Conservation (phyloP, 2,113 vertebrate species). For the Oncorhynchus clarkii region DNA sequence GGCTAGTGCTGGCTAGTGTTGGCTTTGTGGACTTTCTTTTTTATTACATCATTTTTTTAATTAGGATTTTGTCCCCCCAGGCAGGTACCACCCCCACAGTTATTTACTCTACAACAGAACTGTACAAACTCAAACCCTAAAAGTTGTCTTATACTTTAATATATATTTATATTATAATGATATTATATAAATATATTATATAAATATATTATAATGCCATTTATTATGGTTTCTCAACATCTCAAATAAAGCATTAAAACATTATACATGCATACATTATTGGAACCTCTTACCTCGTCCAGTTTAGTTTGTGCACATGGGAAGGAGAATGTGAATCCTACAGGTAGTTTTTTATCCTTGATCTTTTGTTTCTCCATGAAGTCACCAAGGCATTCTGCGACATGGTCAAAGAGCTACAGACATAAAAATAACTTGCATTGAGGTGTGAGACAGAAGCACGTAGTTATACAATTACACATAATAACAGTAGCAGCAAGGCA, state of each 20-base stretch:
- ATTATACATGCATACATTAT: background rate
- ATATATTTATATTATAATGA: background rate
- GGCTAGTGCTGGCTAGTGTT: too few species aligned
- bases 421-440: conserved; percentile 3
- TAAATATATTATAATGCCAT: background rate
- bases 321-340: conserved; percentile 97
- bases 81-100: too few species aligned
- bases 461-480: background rate
- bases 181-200: background rate
- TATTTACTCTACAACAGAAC: too few species aligned
- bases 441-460: background rate
- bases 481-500: background rate
- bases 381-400: conserved; percentile 94
- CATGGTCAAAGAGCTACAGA: conserved; percentile 90
- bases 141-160: background rate
- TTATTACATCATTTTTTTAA: too few species aligned
- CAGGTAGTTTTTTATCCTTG: conserved; percentile 94
- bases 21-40: too few species aligned
- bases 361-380: conserved; percentile 98
- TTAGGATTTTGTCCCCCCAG: too few species aligned
- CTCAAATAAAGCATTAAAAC: background rate
- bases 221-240: background rate
- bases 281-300: conserved; percentile 83
- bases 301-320: conserved; percentile 90
- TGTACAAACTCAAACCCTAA: too few species aligned